Percentiles rank a stretch among this genome's conserved stretches.
These are phyloP conservation scores for Rhinogobio ventralis DNA, from an alignment of 2,797 vertebrate species.

Conservation along the genomic window DNA sequence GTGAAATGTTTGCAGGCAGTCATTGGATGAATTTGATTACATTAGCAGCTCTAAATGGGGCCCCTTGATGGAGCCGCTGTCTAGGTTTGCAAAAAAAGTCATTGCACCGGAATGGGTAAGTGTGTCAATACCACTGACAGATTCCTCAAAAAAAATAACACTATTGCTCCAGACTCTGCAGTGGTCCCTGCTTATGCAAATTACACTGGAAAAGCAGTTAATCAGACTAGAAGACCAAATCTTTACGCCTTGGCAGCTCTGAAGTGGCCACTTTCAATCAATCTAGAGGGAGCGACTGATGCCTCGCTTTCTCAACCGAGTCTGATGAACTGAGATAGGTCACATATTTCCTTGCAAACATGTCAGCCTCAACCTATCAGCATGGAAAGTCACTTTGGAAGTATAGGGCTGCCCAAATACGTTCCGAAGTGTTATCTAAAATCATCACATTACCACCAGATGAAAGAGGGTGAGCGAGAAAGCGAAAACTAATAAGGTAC, in stretches of 20 bases:
- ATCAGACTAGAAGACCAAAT: constrained; percentile 45
- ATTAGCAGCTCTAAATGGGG: constrained; percentile 39
- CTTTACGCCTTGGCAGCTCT: constrained; percentile 43
- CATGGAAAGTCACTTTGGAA: constrained; percentile 12
- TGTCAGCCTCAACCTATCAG: constrained; percentile 16
- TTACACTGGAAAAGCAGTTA: constrained; percentile 32
- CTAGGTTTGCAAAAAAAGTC: constrained; percentile 20
- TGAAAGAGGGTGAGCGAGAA: neutral
- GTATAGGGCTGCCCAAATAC: constrained; percentile 26
- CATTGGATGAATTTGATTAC: constrained; percentile 53
- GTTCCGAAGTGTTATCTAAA: constrained; percentile 18
- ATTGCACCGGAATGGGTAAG: constrained; percentile 35
- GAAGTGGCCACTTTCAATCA: constrained; percentile 47
- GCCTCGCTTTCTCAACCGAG: constrained; percentile 3
- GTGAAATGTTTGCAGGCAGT: constrained; percentile 48
- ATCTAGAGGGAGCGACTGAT: constrained; percentile 5
- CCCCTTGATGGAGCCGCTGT: constrained; percentile 31
- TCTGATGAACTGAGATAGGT: constrained; percentile 29
- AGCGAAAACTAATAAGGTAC: constrained; percentile 1
- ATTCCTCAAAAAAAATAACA: constrained; percentile 30
- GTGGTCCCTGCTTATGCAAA: constrained; percentile 44
- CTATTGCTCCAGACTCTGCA: constrained; percentile 12
- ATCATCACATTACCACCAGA: constrained; percentile 32
- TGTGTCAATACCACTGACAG: constrained; percentile 5
- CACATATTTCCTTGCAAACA: constrained; percentile 35